Evolutionary conservation across 2,113 vertebrate genomes (phyloP).

Genomic region (Zapornia atra): DNA sequence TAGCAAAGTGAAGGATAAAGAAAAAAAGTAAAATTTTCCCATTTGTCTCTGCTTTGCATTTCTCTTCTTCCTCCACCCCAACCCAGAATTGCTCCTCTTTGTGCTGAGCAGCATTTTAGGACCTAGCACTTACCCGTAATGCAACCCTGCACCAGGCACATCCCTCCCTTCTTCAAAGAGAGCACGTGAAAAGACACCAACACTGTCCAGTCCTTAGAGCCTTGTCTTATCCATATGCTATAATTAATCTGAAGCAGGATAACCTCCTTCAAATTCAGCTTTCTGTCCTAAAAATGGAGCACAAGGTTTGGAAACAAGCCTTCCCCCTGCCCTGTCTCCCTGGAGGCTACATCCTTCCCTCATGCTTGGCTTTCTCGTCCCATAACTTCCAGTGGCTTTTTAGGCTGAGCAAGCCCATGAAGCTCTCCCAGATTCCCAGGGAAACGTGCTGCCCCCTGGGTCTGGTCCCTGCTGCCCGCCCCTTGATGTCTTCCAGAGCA

Average conservation of each 20-base stretch:
- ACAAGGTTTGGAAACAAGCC: background rate
- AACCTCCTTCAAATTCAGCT: background rate
- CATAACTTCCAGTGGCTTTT: background rate
- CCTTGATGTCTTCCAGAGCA: no score
- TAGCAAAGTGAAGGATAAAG: background rate
- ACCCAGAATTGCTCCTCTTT: background rate
- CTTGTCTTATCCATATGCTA: background rate
- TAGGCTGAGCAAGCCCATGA: background rate
- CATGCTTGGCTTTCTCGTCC: background rate
- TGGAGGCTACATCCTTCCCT: background rate
- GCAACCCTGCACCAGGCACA: background rate
- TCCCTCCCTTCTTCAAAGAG: background rate
- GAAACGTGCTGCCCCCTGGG: background rate
- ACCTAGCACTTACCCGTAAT: accelerated
- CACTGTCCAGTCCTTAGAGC: background rate
- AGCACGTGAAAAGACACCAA: background rate
- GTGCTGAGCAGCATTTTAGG: background rate
- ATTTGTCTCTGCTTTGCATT: background rate
- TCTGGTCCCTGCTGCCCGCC: background rate
- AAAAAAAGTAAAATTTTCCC: background rate
- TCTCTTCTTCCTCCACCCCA: background rate
- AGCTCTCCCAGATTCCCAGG: background rate
- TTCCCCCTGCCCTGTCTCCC: background rate
- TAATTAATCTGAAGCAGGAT: background rate
- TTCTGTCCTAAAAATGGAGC: background rate